Conservation (phyloP, 2,797 vertebrate species). For the Halcyon chelicuti region DNA sequence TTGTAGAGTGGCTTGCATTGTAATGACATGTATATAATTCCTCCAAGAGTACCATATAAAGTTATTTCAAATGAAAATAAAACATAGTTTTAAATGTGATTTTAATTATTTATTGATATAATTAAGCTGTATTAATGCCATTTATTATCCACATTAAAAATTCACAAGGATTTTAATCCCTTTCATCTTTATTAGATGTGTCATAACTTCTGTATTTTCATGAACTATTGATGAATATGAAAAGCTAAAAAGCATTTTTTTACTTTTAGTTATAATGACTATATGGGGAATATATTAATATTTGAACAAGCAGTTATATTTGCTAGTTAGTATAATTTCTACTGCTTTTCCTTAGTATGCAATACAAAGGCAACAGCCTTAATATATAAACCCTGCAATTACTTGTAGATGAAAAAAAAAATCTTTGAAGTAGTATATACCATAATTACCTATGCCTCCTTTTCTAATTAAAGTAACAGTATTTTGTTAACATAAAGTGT, state of each 20-base stretch:
- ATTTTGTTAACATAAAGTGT: background rate
- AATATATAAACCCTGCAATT: background rate
- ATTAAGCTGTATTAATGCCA: slow-evolving; percentile 56
- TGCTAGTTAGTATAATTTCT: slow-evolving; percentile 14
- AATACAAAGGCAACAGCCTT: background rate
- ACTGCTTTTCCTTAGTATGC: background rate
- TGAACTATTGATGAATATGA: slow-evolving; percentile 56
- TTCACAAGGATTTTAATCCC: slow-evolving; percentile 46
- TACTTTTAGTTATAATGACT: slow-evolving; percentile 46
- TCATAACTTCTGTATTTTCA: slow-evolving; percentile 49
- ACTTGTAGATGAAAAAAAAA: background rate
- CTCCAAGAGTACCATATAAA: background rate
- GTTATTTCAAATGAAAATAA: slow-evolving; percentile 52
- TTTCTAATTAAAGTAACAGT: background rate
- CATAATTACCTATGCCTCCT: background rate
- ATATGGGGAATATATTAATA: slow-evolving; percentile 55
- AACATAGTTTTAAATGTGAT: slow-evolving; percentile 44
- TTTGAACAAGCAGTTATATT: slow-evolving; percentile 47
- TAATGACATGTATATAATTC: background rate
- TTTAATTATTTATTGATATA: slow-evolving; percentile 57
- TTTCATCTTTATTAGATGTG: slow-evolving; percentile 65
- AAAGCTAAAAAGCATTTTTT: slow-evolving; percentile 43
- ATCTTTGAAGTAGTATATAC: background rate
- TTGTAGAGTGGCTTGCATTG: background rate
- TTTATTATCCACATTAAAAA: slow-evolving; percentile 54